Conservation (phyloP, 2,797 vertebrate genomes). For the Otus scops region DNA sequence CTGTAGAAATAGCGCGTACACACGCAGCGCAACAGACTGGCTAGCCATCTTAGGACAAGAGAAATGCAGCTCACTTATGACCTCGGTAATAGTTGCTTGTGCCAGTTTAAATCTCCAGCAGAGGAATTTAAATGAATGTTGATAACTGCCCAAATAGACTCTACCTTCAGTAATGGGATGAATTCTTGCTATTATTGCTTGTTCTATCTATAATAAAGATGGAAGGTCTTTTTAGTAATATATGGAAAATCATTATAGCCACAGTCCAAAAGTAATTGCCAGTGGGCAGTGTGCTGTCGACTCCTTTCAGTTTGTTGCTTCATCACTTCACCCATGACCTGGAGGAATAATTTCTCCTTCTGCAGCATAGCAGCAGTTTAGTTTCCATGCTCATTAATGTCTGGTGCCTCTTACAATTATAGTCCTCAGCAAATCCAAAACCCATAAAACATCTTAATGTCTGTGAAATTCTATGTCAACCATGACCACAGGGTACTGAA, state of each 20-base stretch:
- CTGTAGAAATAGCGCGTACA: neutral
- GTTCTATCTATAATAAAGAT: neutral
- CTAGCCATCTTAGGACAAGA: slow-evolving; percentile 21
- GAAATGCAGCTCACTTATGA: neutral
- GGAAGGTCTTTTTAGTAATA: neutral
- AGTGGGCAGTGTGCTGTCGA: neutral
- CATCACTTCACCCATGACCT: neutral
- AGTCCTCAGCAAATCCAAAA: neutral
- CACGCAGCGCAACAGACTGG: neutral
- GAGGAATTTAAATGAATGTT: slow-evolving; percentile 7
- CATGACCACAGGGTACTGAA: neutral
- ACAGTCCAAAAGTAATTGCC: neutral
- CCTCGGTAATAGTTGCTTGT: neutral
- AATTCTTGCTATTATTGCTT: neutral
- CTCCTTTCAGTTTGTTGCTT: neutral
- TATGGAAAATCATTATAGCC: slow-evolving; percentile 1
- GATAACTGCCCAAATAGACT: slow-evolving; percentile 10
- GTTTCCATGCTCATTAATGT: neutral
- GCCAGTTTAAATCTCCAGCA: slow-evolving; percentile 12
- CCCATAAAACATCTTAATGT: neutral
- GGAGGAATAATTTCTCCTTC: slow-evolving; percentile 12
- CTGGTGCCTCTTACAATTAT: neutral
- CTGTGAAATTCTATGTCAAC: neutral
- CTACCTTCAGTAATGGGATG: neutral
- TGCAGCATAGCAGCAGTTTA: neutral